Evolutionary conservation across 2,113 vertebrate species (phyloP), one percentile per base, ranked within the genome.

Genomic region (Ancistrus triradiatus): DNA sequence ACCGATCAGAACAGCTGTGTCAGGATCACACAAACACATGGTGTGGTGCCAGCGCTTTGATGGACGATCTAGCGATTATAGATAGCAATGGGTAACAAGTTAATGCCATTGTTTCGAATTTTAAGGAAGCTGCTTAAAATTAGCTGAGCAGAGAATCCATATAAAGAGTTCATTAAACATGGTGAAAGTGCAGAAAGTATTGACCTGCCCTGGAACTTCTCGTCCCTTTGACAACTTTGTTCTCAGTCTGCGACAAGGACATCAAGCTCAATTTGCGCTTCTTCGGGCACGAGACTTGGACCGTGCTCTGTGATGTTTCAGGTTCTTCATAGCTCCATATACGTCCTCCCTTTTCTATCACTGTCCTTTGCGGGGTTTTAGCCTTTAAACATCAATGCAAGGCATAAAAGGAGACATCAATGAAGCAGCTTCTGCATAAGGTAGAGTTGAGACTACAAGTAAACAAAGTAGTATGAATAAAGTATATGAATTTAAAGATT

Each of bases 1-100:
- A 35, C 92, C 92, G 1, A 94, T 83, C 51, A 95, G 77, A 76
- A 95, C 53, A 72, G 87, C 92, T 0, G 90, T 93, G 21, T 88
- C 73, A 6, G 61, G 75, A 69, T 94, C 92, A 73, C 80, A 88
- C 74, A 93, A 81, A 80, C 92, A 95, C 88, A 93, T 85, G 0
- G 86, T 73, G 17, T 95, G 93, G 61, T 85, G 84, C 89, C 92
- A 93, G 24, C 92, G 88, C 11, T 55, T 81, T 72, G 74, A 85
- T 0, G 92, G 92, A 72, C 80, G 79, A 3, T 50, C 91, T 91
- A 74, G 38, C n/a, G n/a, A n/a, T n/a, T n/a, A n/a, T n/a, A n/a
- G n/a, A n/a, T n/a, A n/a, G n/a, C n/a, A n/a, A n/a, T n/a, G n/a
- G n/a, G n/a, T n/a, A n/a, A n/a, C n/a, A n/a, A n/a, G n/a, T n/a